These are phyloP conservation scores for Microcebus tavaratra DNA, from an alignment of 2,113 vertebrate genomes.

Conservation along the genomic window DNA sequence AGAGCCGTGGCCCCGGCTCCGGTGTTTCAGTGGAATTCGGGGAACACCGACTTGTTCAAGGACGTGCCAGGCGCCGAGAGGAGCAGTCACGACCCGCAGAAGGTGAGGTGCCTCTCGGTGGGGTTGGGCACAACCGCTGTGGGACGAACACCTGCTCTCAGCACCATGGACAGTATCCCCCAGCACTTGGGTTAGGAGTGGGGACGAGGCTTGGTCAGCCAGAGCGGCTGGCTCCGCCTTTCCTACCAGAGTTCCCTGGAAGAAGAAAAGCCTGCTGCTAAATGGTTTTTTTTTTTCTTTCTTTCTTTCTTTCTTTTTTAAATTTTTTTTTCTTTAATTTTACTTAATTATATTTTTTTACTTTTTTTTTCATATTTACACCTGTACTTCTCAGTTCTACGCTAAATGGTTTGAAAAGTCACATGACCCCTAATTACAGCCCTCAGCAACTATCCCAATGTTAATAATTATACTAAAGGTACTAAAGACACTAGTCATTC, in stretches of 20 bases:
- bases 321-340: too few relatives aligned
- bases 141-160: fast-evolving
- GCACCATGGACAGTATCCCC: fast-evolving
- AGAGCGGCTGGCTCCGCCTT: neutral
- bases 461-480: neutral
- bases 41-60: fast-evolving
- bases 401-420: too few relatives aligned
- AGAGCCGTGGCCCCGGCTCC: neutral
- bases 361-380: too few relatives aligned
- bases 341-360: too few relatives aligned
- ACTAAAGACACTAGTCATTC: neutral
- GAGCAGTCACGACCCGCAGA: fast-evolving
- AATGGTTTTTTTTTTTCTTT: too few relatives aligned
- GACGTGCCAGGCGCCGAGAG: fast-evolving
- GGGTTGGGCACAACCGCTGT: fast-evolving
- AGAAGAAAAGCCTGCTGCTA: neutral
- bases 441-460: neutral
- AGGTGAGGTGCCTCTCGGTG: neutral
- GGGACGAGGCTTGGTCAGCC: neutral
- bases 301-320: too few relatives aligned
- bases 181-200: fast-evolving
- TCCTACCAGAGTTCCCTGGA: fast-evolving
- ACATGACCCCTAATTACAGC: neutral
- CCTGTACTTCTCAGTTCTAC: too few relatives aligned
- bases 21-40: fast-evolving